Evolutionary conservation across 2,113 vertebrate genomes (phyloP), one percentile per base, ranked within the genome.

Genomic region (Heterocephalus glaber): DNA sequence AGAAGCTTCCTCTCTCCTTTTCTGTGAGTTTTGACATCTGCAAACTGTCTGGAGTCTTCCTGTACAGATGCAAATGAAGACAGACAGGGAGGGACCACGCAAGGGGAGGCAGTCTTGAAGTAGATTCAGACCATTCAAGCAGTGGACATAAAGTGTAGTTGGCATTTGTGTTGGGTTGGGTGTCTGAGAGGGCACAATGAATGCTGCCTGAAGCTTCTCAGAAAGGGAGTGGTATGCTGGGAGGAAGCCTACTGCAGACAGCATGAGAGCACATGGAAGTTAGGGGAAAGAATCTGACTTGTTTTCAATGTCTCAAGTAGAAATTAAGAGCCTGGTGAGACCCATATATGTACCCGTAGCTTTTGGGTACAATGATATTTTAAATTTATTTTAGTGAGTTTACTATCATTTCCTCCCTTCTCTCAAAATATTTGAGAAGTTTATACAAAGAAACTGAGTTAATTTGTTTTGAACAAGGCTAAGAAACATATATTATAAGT

Each of bases 21-120:
- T 81, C 72, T 95, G 26, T 70, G 56, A 97, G 80, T 60, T 98
- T 97, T 98, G 97, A 98, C 95, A 98, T 97, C 95, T 97, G 93
- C 82, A 97, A 70, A 44, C 68, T 89, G 38, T 88, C 38, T 70
- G 87, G 74, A 91, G 56, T 56, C 38, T 92, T 96, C 14, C 41
- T 89, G 7, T 38, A 24, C 30, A 85, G 35, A 6, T 92, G 54
- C 58, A 70, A 87, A 66, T 77, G 80, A 91, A 95, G 89, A 86
- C 12, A 26, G 38, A 88, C 6, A 30, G 56, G 28, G 47, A 9
- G 41, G 92, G 76, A 35, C 33, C 2, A 20, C 12, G 24, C 24
- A 33, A 28, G 13, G 8, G 12, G 12, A 26, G n/a, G 12, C 30
- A 44, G 22, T 8, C 41, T 56, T 74, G n/a, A 90, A 77, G 60